phyloP scores from a whole-genome alignment of 2,797 vertebrate species.

The Nyctalus aviator region DNA sequence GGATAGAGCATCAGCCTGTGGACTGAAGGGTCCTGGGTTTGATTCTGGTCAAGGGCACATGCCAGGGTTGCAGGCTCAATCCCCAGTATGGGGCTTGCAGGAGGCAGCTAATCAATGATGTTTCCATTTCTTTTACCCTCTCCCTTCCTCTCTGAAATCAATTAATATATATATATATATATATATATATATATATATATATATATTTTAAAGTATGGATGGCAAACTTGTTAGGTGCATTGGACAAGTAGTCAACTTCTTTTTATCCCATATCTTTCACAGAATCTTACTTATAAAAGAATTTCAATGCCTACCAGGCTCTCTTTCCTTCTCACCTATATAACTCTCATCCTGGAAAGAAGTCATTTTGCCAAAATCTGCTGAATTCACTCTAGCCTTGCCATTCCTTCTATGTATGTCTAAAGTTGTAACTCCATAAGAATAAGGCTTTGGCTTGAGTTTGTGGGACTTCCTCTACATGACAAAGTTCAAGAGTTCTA shows the following conservation, averaged over 20 bases:
- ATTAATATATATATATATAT: no score
- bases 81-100: no score
- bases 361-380: not conserved
- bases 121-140: no score
- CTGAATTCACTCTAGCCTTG: not conserved
- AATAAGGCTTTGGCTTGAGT: not conserved
- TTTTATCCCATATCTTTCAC: constrained; percentile 1
- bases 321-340: no score
- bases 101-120: no score
- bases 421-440: not conserved
- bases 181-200: no score
- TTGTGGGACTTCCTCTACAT: not conserved
- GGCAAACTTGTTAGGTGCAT: not conserved
- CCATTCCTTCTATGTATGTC: not conserved
- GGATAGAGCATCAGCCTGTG: no score
- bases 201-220: not conserved
- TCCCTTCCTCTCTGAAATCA: no score
- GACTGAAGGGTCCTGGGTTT: no score
- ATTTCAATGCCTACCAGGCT: not conserved
- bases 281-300: constrained; percentile 21
- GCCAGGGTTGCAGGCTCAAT: no score
- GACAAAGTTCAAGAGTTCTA: not conserved
- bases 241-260: constrained; percentile 15
- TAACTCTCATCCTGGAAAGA: not conserved
- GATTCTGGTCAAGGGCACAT: no score